Base-by-base conservation (phyloP, 2,888 invertebrate genomes). In the Antheraea yamamai region DNA sequence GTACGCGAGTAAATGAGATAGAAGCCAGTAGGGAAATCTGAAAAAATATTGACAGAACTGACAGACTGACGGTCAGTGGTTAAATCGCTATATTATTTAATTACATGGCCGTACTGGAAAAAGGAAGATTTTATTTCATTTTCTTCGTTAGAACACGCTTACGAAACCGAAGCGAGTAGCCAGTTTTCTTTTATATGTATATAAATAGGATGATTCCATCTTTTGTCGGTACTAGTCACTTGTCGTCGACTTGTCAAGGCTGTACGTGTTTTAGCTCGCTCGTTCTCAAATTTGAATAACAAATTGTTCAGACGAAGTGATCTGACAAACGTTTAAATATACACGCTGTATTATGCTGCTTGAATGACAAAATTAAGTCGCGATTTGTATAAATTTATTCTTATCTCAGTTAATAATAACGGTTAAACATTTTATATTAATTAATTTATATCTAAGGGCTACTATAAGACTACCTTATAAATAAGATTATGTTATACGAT, bases 221-320 rank as follows among this genome's bases (percentile, higher is more conserved):
- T 81, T 82, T 84, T 83, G 84, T 83, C 81, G 81, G 79, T 79
- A 80, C 78, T 81, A 78, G 79, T 81, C 76, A 78, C 80, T 81
- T 87, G 84, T 85, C 85, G 83, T 81, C 83, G 75, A 81, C 82
- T 82, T 86, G 87, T 87, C 87, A 87, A 81, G 82, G 78, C 77
- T 77, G 77, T 80, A 82, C 83, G 81, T 84, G 83, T 86, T 86
- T 84, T 82, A 79, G 81, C 80, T 79, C 75, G 79, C 76, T 79
- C 79, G 76, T 80, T 81, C 81, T 80, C 79, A 78, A 76, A 88
- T 88, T 87, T 86, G 82, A 87, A 88, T 88, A 86, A 84, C 86
- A 88, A 88, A 88, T 88, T 81, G 82, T 80, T 83, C 75, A 80
- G 78, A 77, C 76, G 80, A 81, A 84, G 81, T 82, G 79, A 82